Base-by-base conservation (phyloP, 2,113 vertebrate genomes). In the Gnathonemus longibarbis region DNA sequence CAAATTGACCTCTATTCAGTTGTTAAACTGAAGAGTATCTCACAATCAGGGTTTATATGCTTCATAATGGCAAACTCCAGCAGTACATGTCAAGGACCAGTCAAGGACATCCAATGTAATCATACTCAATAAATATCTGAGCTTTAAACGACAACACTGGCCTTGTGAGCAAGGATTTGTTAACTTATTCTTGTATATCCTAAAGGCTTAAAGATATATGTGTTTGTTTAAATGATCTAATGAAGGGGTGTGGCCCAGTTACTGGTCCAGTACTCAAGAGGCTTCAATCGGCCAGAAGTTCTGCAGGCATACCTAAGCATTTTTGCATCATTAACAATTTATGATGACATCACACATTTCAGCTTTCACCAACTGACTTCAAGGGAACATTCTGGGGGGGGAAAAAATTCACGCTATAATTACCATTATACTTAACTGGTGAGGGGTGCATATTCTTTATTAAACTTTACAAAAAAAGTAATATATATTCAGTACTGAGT, bases 101-200 rank as follows among this genome's bases (percentile, higher is more conserved):
- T 39, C 50, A 66, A 88, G 42, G 90, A 56, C 74, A 90, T 50
- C 35, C 66, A 42, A 9, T 27, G 53, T 86, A 66, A 90, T 83
- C 46, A 80, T 80, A 42, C 15, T 80, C 74, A 42, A 80, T 80
- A 35, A 66, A 66, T 66, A 87, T 70, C 46, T 39, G 19, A 46
- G 42, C 80, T 62, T 90, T 31, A 70, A 35, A 48, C 3, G 45
- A 35, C 56, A 27, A 52, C 62, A 27, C 42, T 31, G 56, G 35
- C 84, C 58, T 24, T 42, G 31, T 77, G 19, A 85, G 49, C 70
- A 87, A 77, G 11, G 53, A 45, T 87, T 19, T 45, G 50, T 39
- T 24, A 39, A 42, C 62, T 49, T 86, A 21, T 90, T 70, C n/a
- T 58, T 66, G 56, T 7, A 31, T 48, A 27, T 62, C 52, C 6